A percentile compares a stretch with the other conserved stretches of the same genome.
phyloP scores from a whole-genome alignment of 2,797 vertebrate species.

The Lates japonicus region DNA sequence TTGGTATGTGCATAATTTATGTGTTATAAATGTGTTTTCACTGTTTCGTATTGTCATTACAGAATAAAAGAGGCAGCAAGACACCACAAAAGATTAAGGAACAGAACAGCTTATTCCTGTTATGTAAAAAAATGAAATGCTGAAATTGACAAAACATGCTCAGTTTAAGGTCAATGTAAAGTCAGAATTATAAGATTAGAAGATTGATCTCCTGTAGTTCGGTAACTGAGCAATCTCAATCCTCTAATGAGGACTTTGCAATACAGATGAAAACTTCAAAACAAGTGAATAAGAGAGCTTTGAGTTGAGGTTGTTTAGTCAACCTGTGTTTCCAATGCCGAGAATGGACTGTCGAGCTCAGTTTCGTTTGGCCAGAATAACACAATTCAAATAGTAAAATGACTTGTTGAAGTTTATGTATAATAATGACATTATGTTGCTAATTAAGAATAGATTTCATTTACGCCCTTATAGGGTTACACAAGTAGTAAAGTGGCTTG shows the following conservation, averaged over 20 bases:
- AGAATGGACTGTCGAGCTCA: neutral
- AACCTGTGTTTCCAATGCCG: neutral
- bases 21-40: neutral
- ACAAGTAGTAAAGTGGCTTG: neutral
- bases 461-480: constrained; percentile 1
- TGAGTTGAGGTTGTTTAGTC: neutral
- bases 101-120: neutral
- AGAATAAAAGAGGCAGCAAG: too few species aligned
- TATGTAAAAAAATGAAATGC: neutral
- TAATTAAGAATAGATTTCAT: constrained; percentile 16
- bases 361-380: neutral
- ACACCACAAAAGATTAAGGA: neutral
- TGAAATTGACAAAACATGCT: neutral
- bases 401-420: neutral
- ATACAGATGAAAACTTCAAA: neutral
- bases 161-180: neutral
- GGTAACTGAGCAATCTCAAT: neutral
- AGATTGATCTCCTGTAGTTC: neutral
- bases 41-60: neutral
- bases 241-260: neutral
- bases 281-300: neutral
- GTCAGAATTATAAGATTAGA: neutral
- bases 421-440: neutral
- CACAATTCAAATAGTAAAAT: neutral
- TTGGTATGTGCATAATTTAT: too few species aligned